Conservation (phyloP, 2,888 invertebrate genomes). For the Rhamphomyia laevipes region DNA sequence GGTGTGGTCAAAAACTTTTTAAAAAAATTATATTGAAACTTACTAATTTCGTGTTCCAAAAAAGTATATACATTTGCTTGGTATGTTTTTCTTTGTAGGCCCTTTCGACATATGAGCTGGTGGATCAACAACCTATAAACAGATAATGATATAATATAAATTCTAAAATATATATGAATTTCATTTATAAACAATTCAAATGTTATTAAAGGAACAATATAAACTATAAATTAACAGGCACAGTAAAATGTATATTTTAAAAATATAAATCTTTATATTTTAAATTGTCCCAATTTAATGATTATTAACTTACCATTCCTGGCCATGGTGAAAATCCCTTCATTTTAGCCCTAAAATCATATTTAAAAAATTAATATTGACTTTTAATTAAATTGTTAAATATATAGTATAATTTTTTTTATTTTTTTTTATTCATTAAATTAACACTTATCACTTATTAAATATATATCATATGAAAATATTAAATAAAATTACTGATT, state of each 20-base stretch:
- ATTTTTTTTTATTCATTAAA: neutral
- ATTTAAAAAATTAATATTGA: neutral
- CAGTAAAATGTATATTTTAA: neutral
- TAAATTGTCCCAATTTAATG: conserved; percentile 24
- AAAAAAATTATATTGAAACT: conserved; percentile 37
- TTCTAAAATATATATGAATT: conserved; percentile 5
- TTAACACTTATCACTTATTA: neutral
- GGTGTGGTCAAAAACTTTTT: conserved; percentile 5
- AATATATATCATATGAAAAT: neutral
- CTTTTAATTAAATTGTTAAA: neutral
- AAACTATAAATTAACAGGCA: too few species aligned
- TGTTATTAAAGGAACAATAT: conserved; percentile 9
- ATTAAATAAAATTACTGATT: neutral
- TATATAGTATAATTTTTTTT: neutral
- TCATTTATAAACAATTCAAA: too few species aligned
- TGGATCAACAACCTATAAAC: conserved; percentile 66
- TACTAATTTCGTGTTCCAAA: conserved; percentile 93
- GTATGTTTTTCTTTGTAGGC: conserved; percentile 57
- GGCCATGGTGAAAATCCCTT: conserved; percentile 96
- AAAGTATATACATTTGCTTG: conserved; percentile 78
- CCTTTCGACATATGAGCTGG: conserved; percentile 62
- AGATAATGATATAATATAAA: conserved; percentile 1
- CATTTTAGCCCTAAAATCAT: conserved; percentile 86
- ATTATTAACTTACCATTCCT: conserved; percentile 75
- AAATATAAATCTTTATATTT: neutral